phyloP scores from a whole-genome alignment of 2,888 invertebrate species.

The Herminia tarsipennalis region DNA sequence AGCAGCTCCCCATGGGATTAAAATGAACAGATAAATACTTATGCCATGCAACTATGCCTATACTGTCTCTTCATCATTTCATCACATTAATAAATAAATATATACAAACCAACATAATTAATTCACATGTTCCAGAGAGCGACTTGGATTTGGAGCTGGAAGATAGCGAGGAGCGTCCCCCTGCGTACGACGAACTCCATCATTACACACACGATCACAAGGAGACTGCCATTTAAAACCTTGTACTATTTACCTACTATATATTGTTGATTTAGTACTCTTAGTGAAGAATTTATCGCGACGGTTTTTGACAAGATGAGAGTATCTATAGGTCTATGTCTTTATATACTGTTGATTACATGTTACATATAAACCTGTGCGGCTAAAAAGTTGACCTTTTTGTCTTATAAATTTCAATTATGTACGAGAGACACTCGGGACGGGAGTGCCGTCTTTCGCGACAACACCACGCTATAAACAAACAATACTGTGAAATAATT shows the following conservation, averaged over 20 bases:
- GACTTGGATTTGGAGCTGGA: conserved; percentile 73
- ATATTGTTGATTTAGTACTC: neutral
- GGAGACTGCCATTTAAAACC: conserved; percentile 70
- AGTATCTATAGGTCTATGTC: neutral
- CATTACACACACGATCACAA: conserved; percentile 52
- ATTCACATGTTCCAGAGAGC: conserved; percentile 69
- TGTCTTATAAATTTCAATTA: too few relatives aligned
- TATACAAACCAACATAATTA: neutral
- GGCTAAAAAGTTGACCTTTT: too few relatives aligned
- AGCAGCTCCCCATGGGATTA: neutral
- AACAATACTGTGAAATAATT: too few relatives aligned
- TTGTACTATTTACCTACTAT: neutral
- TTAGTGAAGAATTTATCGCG: neutral
- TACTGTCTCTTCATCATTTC: too few relatives aligned
- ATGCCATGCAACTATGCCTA: too few relatives aligned
- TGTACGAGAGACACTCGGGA: too few relatives aligned
- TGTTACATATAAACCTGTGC: too few relatives aligned
- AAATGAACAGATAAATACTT: neutral
- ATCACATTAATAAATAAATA: neutral
- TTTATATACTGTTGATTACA: neutral
- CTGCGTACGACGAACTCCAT: conserved; percentile 65
- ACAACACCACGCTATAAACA: too few relatives aligned
- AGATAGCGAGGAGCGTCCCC: conserved; percentile 64
- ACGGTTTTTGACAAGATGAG: neutral
- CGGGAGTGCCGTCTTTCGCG: too few relatives aligned